Percentiles rank a stretch among this genome's conserved stretches.
phyloP scores from a whole-genome alignment of 2,888 invertebrate species.

The Epirrita christyi region DNA sequence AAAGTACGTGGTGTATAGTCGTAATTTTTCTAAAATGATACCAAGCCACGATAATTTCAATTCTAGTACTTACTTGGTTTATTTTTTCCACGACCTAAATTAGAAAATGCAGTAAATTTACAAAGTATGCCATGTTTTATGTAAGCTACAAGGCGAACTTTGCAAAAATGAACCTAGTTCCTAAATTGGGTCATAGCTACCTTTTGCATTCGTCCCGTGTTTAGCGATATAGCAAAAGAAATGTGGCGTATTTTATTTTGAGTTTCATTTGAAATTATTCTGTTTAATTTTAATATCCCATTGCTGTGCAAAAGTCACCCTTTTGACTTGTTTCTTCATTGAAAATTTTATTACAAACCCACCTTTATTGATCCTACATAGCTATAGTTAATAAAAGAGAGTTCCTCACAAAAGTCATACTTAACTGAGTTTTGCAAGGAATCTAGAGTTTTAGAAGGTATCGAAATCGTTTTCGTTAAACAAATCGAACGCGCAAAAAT shows the following conservation, averaged over 20 bases:
- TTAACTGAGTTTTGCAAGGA: too few relatives aligned
- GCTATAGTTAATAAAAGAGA: too few relatives aligned
- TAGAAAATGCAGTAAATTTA: neutral
- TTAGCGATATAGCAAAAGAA: neutral
- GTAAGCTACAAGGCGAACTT: neutral
- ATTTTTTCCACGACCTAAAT: neutral
- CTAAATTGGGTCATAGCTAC: slow-evolving; percentile 12
- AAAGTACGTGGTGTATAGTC: too few relatives aligned
- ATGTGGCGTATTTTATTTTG: neutral
- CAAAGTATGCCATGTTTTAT: slow-evolving; percentile 1
- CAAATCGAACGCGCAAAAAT: too few relatives aligned
- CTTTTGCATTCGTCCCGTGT: slow-evolving; percentile 3
- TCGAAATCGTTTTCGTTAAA: too few relatives aligned
- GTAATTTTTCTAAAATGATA: too few relatives aligned
- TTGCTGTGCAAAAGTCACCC: neutral
- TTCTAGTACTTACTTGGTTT: neutral
- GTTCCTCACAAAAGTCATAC: too few relatives aligned
- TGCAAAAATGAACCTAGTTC: slow-evolving; percentile 8
- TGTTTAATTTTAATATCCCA: slow-evolving; percentile 7
- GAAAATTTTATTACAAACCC: too few relatives aligned
- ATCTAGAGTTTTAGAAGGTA: too few relatives aligned
- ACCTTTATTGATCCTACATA: too few relatives aligned
- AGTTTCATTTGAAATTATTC: slow-evolving; percentile 1
- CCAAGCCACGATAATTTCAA: too few relatives aligned
- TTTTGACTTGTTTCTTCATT: neutral